A percentile compares a stretch with the other conserved stretches of the same genome.
Conservation (phyloP, 2,113 vertebrate species). For the Drymodes brunneopygia region DNA sequence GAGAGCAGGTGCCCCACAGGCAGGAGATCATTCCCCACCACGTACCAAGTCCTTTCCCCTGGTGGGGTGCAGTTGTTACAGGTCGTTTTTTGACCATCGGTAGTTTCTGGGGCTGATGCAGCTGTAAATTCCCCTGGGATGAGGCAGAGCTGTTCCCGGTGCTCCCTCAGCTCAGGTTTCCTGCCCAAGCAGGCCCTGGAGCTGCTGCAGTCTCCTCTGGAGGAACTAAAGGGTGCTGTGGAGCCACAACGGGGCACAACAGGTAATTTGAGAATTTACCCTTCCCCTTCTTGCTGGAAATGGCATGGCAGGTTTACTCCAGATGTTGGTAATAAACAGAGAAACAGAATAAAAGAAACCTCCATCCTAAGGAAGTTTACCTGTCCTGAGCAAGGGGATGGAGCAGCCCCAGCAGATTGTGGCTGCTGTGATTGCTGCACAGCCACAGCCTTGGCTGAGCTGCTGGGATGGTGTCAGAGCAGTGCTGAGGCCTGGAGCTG, state of each 20-base stretch:
- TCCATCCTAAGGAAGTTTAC: background rate
- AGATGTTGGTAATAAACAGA: background rate
- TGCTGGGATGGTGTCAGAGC: background rate
- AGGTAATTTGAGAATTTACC: background rate
- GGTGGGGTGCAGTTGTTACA: background rate
- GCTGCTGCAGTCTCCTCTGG: background rate
- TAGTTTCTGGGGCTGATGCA: background rate
- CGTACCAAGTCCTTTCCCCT: background rate
- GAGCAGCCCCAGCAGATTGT: background rate
- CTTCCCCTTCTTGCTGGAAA: background rate
- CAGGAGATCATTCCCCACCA: background rate
- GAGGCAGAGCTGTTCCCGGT: background rate
- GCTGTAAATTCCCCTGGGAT: background rate
- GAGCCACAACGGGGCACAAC: background rate
- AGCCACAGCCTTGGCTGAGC: background rate
- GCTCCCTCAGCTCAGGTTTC: background rate
- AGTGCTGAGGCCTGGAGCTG: background rate
- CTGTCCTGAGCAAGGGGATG: background rate
- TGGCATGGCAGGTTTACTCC: background rate
- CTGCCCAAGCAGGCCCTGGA: background rate
- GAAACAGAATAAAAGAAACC: background rate
- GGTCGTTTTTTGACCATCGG: fast-evolving
- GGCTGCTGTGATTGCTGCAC: no score
- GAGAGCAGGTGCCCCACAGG: background rate
- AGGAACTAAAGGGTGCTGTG: background rate